phyloP scores from a whole-genome alignment of 2,888 invertebrate species.

The Lithodes maja region DNA sequence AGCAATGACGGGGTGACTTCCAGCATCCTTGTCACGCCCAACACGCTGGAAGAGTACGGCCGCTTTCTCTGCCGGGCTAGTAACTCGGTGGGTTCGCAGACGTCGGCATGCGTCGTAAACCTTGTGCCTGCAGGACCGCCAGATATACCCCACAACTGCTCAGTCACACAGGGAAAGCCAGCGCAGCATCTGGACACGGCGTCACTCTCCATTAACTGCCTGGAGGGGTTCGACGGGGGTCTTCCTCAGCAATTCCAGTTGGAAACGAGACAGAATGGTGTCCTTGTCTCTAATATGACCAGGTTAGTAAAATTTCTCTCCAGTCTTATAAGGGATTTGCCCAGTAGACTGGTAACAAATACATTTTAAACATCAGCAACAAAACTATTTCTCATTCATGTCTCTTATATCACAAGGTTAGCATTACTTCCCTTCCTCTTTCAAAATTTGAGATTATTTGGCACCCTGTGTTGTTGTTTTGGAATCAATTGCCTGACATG shows the following conservation, averaged over 20 bases:
- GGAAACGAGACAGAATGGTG: conserved; percentile 60
- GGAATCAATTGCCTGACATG: too few relatives aligned
- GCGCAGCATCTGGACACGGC: conserved; percentile 37
- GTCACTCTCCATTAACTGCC: conserved; percentile 56
- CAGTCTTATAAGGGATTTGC: too few relatives aligned
- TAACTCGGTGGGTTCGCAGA: conserved; percentile 59
- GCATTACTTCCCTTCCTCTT: too few relatives aligned
- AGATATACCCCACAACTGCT: conserved; percentile 66
- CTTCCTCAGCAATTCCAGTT: conserved; percentile 62
- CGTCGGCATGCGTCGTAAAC: conserved; percentile 59
- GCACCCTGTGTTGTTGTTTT: too few relatives aligned
- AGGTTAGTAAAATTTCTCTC: conserved; percentile 41
- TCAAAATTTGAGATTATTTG: too few relatives aligned
- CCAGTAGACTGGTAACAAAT: too few relatives aligned
- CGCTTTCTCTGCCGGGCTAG: conserved; percentile 61
- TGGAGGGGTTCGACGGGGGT: conserved; percentile 69
- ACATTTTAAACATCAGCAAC: too few relatives aligned
- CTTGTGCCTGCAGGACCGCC: conserved; percentile 69
- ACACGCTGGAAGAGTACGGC: conserved; percentile 62
- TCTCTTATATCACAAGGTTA: too few relatives aligned
- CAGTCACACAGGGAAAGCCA: conserved; percentile 45
- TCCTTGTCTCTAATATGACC: conserved; percentile 50
- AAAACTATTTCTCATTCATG: too few relatives aligned
- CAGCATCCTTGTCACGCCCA: conserved; percentile 52
- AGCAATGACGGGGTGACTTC: conserved; percentile 57